phyloP scores from a whole-genome alignment of 2,113 vertebrate genomes.

The Pomatorhinus ruficollis region DNA sequence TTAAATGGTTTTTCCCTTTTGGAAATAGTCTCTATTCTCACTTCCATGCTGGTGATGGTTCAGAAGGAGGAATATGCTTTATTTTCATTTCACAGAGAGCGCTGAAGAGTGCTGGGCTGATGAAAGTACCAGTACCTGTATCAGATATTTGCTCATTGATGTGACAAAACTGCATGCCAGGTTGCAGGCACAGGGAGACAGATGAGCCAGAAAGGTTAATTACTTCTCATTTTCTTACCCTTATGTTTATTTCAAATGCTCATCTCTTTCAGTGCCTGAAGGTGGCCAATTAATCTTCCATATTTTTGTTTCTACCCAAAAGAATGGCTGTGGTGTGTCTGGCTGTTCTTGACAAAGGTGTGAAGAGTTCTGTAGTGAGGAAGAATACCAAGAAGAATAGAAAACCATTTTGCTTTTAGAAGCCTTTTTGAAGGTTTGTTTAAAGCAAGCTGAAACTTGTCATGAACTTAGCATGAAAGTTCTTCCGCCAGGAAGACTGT shows the following conservation, averaged over 20 bases:
- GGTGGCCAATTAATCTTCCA: conserved; percentile 43
- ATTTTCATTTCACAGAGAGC: neutral
- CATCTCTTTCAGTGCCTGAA: conserved; percentile 16
- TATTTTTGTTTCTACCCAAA: conserved; percentile 20
- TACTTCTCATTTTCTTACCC: conserved; percentile 54
- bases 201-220: conserved; percentile 57
- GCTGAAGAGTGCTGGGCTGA: neutral
- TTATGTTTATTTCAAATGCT: conserved; percentile 62
- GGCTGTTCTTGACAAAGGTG: neutral
- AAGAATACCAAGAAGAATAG: neutral
- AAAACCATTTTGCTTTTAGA: neutral
- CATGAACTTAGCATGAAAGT: neutral
- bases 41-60: neutral
- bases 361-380: neutral
- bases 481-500: neutral
- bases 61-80: neutral
- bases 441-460: conserved; percentile 20
- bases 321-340: neutral
- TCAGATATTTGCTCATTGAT: neutral
- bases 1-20: neutral
- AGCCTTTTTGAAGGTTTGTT: neutral
- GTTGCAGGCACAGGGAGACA: neutral
- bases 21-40: neutral
- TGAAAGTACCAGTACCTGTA: neutral
- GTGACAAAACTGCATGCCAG: neutral